Evolutionary conservation across 1,140 invertebrate species (phyloP), one percentile per base, ranked within the genome.

Genomic region (Parasteatoda tepidariorum): DNA sequence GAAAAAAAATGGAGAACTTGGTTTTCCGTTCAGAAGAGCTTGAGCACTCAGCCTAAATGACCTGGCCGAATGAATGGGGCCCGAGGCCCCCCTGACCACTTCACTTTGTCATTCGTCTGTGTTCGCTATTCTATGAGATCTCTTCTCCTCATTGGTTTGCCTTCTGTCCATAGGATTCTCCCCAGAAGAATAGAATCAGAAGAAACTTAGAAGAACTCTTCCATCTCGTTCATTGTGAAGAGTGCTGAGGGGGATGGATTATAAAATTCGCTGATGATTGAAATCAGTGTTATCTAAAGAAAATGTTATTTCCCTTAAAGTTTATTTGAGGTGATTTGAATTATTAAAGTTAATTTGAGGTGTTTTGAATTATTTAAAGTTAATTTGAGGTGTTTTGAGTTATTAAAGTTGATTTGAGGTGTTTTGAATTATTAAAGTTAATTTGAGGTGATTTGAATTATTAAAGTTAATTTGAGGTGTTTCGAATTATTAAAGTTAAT

Each of bases 21-120:
- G n/a, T 48, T 48, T 18, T 18, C 38, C 38, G 5, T 64, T 68
- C 31, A 67, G 41, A 31, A 57, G 76, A n/a, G 74, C 61, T 15
- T 59, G 76, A 30, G 76, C 76, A 79, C 76, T 79, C 76, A 79
- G 64, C 38, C 76, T 79, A 79, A 79, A 79, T 79, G 76, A 79
- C 76, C 76, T 79, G 48, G 31, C 76, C 24, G 59, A 48, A 64
- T 67, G 66, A 67, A 34, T n/a, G 66, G 76, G 62, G 64, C 64
- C 64, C 48, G 61, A 31, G 61, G 55, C 34, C 74, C 54, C 74
- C 54, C 54, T 79, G 76, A 68, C 76, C 76, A 79, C 76, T 79
- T 79, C 76, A 79, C 76, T 79, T 79, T 79, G 76, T 79, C 76
- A 79, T 79, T 64, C 75, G 61, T 61, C 31, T 3, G 11, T 33